Evolutionary conservation across 2,113 vertebrate species (phyloP).

Genomic region (Coptodon bakossiorum): DNA sequence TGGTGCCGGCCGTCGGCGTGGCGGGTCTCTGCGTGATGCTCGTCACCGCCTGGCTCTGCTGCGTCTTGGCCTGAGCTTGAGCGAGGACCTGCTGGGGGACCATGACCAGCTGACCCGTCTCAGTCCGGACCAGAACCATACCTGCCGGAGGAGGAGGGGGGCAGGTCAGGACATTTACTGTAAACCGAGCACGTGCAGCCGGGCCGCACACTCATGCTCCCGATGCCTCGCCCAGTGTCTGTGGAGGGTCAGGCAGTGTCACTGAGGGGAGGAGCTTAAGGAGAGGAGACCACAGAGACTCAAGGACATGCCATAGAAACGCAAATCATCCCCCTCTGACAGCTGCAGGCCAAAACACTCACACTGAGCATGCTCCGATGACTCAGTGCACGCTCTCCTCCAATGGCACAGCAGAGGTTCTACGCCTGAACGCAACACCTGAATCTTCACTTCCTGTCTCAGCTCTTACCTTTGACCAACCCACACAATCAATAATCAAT

Average conservation of each 20-base stretch:
- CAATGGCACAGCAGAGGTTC: background rate
- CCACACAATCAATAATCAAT: background rate
- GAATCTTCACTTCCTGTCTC: background rate
- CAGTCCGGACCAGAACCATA: slow-evolving; percentile 83
- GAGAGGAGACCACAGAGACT: background rate
- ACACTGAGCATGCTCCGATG: background rate
- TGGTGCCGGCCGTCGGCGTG: slow-evolving; percentile 64
- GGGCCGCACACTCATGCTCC: background rate
- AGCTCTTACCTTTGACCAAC: background rate
- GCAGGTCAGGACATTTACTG: background rate
- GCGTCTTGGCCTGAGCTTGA: slow-evolving; percentile 75
- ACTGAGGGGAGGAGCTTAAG: background rate
- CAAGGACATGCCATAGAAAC: background rate
- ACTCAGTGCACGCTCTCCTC: background rate
- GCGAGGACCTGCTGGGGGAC: slow-evolving; percentile 82
- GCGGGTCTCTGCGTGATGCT: slow-evolving; percentile 72
- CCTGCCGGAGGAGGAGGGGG: slow-evolving; percentile 43
- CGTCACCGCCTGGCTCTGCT: slow-evolving; percentile 67
- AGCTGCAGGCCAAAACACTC: background rate
- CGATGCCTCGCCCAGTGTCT: background rate
- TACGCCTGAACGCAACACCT: background rate
- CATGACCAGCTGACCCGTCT: slow-evolving; percentile 83
- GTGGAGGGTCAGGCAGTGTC: background rate
- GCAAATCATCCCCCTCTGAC: background rate
- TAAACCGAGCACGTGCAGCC: fast-evolving